Evolutionary conservation across 2,888 invertebrate species (phyloP), one percentile per base, ranked within the genome.

Genomic region (Dusona sp.): DNA sequence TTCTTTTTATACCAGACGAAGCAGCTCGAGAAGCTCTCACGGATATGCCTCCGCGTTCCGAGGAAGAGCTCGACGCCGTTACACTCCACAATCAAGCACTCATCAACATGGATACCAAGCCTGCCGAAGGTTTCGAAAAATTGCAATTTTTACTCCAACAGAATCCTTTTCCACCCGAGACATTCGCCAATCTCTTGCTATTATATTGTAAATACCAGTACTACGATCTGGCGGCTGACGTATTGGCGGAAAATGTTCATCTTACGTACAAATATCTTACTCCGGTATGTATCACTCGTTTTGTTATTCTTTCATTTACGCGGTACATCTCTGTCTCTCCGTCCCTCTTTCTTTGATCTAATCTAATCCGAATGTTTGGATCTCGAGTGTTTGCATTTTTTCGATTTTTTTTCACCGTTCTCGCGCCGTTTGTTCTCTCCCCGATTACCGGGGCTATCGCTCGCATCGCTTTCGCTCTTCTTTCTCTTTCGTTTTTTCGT

Each of bases 121-220:
- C 98, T 0, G 97, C 97, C 0, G 98, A 99, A 92, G 98, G 99
- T 19, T 99, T 99, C 92, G 98, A 99, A 92, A 98, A 98, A 92
- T 94, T 98, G 74, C 98, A 98, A 92, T 99, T 99, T 94, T 95
- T 99, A 29, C 95, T 99, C 38, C 98, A 99, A 92, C 98, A 99
- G 92, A 98, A 98, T 92, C 98, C 98, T 3, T 99, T 99, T 93
- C 99, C 99, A 4, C 98, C 98, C 19, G 99, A 99, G 95, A 99
- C 99, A 0, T 99, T 99, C 94, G 97, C 98, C 1, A 99, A 99
- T 94, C 95, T 99, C 29, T 95, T 99, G 65, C 95, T 99, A 4
- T 95, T 99, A 0, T 99, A 99, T 93, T 98, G 99, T 93, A 99
- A 99, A 94, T 98, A 99, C 94, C 99, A 99, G 94, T 98, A 99